Base-by-base conservation (phyloP, 2,888 invertebrate genomes). In the Eustalomyia histrio region DNA sequence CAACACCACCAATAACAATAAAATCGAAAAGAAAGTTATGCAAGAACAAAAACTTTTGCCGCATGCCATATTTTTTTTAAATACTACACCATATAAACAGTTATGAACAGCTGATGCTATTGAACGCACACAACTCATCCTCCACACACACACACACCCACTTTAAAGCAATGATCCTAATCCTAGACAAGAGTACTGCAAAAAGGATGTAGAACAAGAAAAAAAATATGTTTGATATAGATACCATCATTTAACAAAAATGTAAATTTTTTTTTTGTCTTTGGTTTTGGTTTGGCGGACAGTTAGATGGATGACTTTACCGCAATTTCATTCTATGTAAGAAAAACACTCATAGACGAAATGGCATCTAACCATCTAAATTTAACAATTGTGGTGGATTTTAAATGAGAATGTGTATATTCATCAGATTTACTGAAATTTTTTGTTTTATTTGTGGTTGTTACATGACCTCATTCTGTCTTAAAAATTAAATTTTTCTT, bases 381-480 rank as follows among this genome's bases (percentile, higher is more conserved):
- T 73, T 65, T 71, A 74, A 71, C 81, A 81, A 81, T 81, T 81
- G 81, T 71, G 78, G 78, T 81, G 61, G 65, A 81, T 78, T 50
- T 72, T 35, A 78, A 78, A 73, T 78, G 67, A 55, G 35, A 65
- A 39, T 55, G 50, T 68, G 75, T 79, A 53, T 71, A 24, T 18
- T 55, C 72, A 72, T 63, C 53, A 47, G 61, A 53, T 61, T 9
- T 12, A 53, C 33, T 18, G 29, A 7, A 24, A 6, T 39, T 39
- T 72, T 67, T 50, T 57, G 67, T 72, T 57, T 67, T 39, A 67
- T 14, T 39, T 53, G 33, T 50, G 60, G 35, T 65, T 81, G 60
- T 71, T 75, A 67, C 60, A 78, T 81, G 81, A 81, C 81, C 81
- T 71, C 74, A 75, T 75, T 81, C 78, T 81, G 81, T 78, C 78